phyloP scores from a whole-genome alignment of 2,888 invertebrate species.

The Ornithoptera alexandrae region DNA sequence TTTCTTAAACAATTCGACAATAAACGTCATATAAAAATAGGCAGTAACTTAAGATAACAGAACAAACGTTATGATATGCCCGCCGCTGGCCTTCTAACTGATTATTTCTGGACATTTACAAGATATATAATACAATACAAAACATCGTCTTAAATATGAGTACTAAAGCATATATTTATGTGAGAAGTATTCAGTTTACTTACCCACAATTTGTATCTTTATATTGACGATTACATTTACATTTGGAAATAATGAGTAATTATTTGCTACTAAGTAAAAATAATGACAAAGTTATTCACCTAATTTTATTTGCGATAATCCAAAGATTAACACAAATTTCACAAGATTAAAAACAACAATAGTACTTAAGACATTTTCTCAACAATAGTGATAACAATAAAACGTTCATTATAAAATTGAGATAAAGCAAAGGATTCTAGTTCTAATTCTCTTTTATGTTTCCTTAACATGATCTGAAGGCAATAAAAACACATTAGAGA shows the following conservation, averaged over 20 bases:
- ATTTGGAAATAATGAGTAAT: constrained; percentile 10
- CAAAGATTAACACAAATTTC: too few species aligned
- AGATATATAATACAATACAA: constrained; percentile 17
- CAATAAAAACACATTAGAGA: too few species aligned
- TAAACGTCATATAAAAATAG: constrained; percentile 11
- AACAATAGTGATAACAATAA: too few species aligned
- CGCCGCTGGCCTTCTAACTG: background rate
- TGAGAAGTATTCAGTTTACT: constrained; percentile 8
- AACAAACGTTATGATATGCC: background rate
- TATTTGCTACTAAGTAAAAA: constrained; percentile 6
- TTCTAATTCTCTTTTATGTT: too few species aligned
- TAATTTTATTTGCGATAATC: background rate
- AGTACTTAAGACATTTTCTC: too few species aligned
- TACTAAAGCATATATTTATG: constrained; percentile 11
- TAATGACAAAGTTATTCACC: background rate
- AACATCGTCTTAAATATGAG: background rate
- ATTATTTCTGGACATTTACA: constrained; percentile 10
- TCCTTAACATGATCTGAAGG: too few species aligned
- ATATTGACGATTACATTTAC: constrained; percentile 2
- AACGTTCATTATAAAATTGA: too few species aligned
- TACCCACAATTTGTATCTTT: constrained; percentile 18
- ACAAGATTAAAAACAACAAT: too few species aligned
- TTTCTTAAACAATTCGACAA: constrained; percentile 12
- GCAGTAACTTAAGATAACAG: constrained; percentile 8
- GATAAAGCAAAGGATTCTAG: too few species aligned